phyloP scores from a whole-genome alignment of 2,113 vertebrate species.

The Rhipidura dahli region DNA sequence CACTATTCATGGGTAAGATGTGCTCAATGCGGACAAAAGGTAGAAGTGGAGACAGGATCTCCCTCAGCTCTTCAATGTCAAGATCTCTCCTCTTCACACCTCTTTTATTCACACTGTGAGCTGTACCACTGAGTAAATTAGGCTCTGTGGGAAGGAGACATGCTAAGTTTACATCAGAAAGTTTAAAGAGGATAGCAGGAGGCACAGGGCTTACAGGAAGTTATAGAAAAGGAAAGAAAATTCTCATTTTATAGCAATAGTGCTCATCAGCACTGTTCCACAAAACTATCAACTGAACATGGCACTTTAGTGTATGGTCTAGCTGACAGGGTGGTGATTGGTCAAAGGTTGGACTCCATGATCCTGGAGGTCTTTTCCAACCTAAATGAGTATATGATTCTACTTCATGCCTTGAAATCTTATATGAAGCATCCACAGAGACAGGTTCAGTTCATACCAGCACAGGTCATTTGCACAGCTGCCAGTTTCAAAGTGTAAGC shows the following conservation, averaged over 20 bases:
- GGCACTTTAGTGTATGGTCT: neutral
- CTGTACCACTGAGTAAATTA: conserved; percentile 95
- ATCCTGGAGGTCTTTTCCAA: neutral
- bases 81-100: conserved; percentile 95
- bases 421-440: neutral
- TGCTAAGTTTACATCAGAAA: neutral
- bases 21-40: conserved; percentile 93
- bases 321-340: neutral
- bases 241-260: neutral
- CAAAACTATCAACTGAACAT: neutral
- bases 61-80: conserved; percentile 93
- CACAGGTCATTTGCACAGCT: neutral
- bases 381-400: neutral
- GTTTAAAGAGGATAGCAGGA: neutral
- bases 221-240: neutral
- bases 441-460: neutral
- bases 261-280: neutral
- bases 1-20: conserved; percentile 92
- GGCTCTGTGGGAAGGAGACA: conserved; percentile 81
- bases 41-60: conserved; percentile 91
- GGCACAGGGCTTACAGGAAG: neutral
- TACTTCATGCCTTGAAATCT: neutral
- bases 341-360: neutral
- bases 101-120: conserved; percentile 97
- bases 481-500: neutral